These are phyloP conservation scores for Opisthograptis luteolata DNA, from an alignment of 2,888 invertebrate species.

Conservation along the genomic window DNA sequence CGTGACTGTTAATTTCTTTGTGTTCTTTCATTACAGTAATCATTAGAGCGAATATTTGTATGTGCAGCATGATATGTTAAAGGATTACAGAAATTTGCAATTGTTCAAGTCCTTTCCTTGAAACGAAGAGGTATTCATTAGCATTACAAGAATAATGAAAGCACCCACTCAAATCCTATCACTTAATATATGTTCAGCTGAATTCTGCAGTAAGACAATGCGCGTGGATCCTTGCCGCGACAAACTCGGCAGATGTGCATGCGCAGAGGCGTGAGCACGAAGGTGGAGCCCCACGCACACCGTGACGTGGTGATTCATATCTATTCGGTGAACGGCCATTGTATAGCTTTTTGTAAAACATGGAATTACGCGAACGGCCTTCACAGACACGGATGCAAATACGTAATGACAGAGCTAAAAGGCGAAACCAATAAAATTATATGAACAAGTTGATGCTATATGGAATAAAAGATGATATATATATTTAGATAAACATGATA, in stretches of 20 bases:
- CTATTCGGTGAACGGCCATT: slow-evolving; percentile 8
- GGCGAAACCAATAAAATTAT: slow-evolving; percentile 25
- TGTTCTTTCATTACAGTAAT: too few relatives aligned
- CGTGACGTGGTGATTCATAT: slow-evolving; percentile 11
- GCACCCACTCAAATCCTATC: slow-evolving; percentile 14
- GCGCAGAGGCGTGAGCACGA: slow-evolving; percentile 24
- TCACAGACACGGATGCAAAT: slow-evolving; percentile 28
- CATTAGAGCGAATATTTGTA: too few relatives aligned
- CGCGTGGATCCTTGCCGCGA: slow-evolving; percentile 13
- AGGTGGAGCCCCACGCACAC: slow-evolving; percentile 12
- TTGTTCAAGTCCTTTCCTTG: too few relatives aligned
- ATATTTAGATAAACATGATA: not conserved
- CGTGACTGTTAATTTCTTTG: slow-evolving; percentile 29
- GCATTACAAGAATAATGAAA: slow-evolving; percentile 12
- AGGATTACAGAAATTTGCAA: too few relatives aligned
- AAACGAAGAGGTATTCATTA: slow-evolving; percentile 5
- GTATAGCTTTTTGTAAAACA: slow-evolving; percentile 18
- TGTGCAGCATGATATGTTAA: too few relatives aligned
- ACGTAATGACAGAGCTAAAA: slow-evolving; percentile 11
- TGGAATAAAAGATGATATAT: not conserved
- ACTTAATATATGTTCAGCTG: not conserved
- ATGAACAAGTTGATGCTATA: slow-evolving; percentile 19
- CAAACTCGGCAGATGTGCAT: slow-evolving; percentile 24
- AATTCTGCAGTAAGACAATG: slow-evolving; percentile 13
- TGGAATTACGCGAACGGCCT: slow-evolving; percentile 25